A percentile compares a stretch with the other conserved stretches of the same genome.
These are phyloP conservation scores for Ammospiza caudacuta DNA, from an alignment of 2,113 vertebrate genomes.

Conservation along the genomic window DNA sequence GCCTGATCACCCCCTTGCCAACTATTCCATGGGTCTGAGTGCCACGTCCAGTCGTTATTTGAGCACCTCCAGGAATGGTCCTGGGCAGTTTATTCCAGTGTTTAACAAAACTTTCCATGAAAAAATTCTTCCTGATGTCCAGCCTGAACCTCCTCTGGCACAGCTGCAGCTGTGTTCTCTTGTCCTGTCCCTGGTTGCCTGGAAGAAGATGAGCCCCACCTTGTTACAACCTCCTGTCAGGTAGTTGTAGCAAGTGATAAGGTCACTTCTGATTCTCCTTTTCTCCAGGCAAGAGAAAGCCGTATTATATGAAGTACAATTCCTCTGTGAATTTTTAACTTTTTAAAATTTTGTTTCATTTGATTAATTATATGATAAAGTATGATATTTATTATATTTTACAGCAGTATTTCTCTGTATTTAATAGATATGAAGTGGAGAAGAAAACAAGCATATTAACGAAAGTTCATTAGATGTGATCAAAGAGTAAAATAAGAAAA, in stretches of 20 bases:
- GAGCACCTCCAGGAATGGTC: background rate
- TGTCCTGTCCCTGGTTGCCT: rapidly evolving
- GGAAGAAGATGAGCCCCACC: background rate
- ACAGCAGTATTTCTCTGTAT: background rate
- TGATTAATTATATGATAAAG: background rate
- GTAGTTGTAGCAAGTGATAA: background rate
- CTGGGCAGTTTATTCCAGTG: background rate
- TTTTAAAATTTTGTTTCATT: background rate
- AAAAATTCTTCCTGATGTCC: background rate
- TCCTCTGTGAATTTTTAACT: background rate
- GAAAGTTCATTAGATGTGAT: background rate
- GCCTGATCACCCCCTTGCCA: background rate
- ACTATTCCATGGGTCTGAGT: background rate
- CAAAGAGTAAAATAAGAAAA: background rate
- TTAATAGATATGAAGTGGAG: background rate
- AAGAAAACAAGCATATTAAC: background rate
- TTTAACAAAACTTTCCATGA: background rate
- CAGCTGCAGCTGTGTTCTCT: background rate
- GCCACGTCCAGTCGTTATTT: rapidly evolving
- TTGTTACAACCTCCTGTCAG: background rate
- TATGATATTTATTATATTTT: background rate
- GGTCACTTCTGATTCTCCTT: background rate
- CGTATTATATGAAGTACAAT: background rate
- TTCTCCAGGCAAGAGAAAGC: background rate
- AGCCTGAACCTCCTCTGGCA: background rate